Percentiles rank a stretch among this genome's conserved stretches.
These are phyloP conservation scores for Eulimnadia texana DNA, from an alignment of 1,140 invertebrate species.

Conservation along the genomic window DNA sequence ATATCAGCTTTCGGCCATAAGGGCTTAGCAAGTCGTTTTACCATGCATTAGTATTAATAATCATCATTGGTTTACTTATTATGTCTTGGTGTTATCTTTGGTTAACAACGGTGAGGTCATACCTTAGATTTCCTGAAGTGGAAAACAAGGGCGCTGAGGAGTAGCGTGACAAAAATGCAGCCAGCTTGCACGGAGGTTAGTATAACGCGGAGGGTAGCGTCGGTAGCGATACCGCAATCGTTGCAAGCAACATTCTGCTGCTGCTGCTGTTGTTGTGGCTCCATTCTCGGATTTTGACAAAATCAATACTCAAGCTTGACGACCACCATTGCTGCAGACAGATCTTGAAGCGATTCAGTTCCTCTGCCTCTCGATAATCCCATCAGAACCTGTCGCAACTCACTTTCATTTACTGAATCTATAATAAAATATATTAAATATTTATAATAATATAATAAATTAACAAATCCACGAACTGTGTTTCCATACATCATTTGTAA, in stretches of 20 bases:
- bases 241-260: neutral
- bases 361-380: no score
- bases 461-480: no score
- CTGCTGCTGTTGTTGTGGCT: neutral
- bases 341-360: no score
- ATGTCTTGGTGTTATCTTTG: neutral
- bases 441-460: no score
- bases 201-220: constrained; percentile 44
- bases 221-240: constrained; percentile 20
- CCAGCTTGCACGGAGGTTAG: constrained; percentile 52
- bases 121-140: constrained; percentile 62
- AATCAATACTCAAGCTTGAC: neutral
- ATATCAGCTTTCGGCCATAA: no score
- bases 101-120: no score
- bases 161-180: constrained; percentile 52
- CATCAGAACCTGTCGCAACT: no score
- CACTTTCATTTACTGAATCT: no score
- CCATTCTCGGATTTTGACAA: neutral
- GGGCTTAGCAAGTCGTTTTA: no score
- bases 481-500: no score
- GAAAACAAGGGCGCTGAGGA: constrained; percentile 54
- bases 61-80: neutral
- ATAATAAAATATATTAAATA: no score
- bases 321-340: no score
- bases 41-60: neutral